Base-by-base conservation (phyloP, 2,113 vertebrate species). In the Callocephalon fimbriatum region DNA sequence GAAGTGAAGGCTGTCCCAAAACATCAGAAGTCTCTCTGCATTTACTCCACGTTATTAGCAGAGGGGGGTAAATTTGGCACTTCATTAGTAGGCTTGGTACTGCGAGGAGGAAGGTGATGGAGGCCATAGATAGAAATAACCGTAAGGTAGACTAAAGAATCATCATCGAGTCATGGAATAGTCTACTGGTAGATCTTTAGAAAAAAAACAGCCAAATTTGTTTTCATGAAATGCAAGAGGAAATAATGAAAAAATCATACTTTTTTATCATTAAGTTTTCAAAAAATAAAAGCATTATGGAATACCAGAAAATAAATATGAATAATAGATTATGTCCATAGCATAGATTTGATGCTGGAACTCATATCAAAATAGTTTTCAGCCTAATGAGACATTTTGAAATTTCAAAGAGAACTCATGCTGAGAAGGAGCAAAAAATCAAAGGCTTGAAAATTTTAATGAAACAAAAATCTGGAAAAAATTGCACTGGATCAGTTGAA, bases 131-230 rank as follows among this genome's bases (percentile, higher is more conserved):
- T 5, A 77, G 38, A 87, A 80, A 63, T 20, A 94, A 4, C 3
- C 26, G 26, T 29, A 75, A 20, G 20, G 42, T 6, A 47, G 45
- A 63, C 2, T 51, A 22, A 66, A 65, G 50, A 35, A 35, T 35
- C 2, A 2, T n/a, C 54, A n/a, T n/a, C 9, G 32, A 22, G 22
- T 58, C 56, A 58, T n/a, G n/a, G 32, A 58, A 22, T n/a, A 58
- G 13, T 22, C 54, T n/a, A 15, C 6, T 42, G 27, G 20, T 4
- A 77, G 29, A 42, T 26, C 2, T 19, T 51, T 20, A 61, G 11
- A 4, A 12, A 22, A 74, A 45, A 58, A 23, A 2, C 7, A 1
- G 0, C 1, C 6, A 58, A 3, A 19, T 54, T 71, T 18, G 2
- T 67, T 89, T 86, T 84, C 10, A n/a, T 42, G 1, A 77, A 94